phyloP scores from a whole-genome alignment of 2,113 vertebrate genomes.

The Rattus norvegicus region GRCr8 NC_086021.1:74089001-74089500 shows the following conservation, averaged over 20 bases:
- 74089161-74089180: neutral
- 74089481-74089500: slow-evolving; percentile 24
- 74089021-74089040: slow-evolving; percentile 13
- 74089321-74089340: slow-evolving; percentile 48
- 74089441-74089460: slow-evolving; percentile 24
- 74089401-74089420: neutral
- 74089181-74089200: neutral
- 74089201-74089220: neutral
- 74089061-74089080: neutral
- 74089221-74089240: neutral
- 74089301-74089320: slow-evolving; percentile 27
- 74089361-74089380: neutral
- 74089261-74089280: slow-evolving; percentile 1
- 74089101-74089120: neutral
- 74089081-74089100: neutral
- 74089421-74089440: neutral
- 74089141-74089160: neutral
- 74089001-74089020: slow-evolving; percentile 18
- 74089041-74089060: neutral
- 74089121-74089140: neutral
- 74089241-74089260: neutral
- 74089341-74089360: neutral
- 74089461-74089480: neutral
- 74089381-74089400: slow-evolving; percentile 20
- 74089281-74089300: neutral